phyloP scores from a whole-genome alignment of 2,113 vertebrate genomes.

The Cyphomyrus plagiostoma region DNA sequence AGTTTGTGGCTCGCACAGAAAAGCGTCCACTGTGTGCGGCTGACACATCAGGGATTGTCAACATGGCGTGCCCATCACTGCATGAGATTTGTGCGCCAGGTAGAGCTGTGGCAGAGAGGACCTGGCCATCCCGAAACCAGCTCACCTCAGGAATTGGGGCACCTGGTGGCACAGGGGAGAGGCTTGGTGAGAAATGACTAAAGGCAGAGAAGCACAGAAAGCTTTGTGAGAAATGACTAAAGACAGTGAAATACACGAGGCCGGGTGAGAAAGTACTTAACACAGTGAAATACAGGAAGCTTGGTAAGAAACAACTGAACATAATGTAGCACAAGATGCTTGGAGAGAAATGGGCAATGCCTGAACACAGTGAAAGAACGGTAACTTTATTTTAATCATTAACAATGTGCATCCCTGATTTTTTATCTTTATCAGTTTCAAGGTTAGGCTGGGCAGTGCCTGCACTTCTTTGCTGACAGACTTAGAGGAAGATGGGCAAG shows the following conservation, averaged over 20 bases:
- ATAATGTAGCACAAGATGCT: neutral
- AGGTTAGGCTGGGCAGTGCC: neutral
- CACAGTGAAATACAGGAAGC: neutral
- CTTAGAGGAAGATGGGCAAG: neutral
- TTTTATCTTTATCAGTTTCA: neutral
- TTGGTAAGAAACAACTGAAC: neutral
- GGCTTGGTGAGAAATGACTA: neutral
- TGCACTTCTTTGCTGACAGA: neutral
- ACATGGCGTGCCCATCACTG: conserved; percentile 95
- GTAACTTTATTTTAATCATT: neutral
- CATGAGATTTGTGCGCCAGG: conserved; percentile 95
- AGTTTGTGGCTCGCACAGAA: conserved; percentile 91
- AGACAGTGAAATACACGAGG: neutral
- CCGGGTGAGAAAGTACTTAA: neutral
- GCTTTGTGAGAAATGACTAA: neutral
- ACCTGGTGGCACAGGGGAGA: conserved; percentile 56
- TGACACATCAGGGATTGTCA: conserved; percentile 85
- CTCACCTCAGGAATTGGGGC: conserved; percentile 98
- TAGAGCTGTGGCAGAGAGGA: conserved; percentile 82
- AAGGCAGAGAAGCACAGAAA: neutral
- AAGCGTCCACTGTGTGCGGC: conserved; percentile 86
- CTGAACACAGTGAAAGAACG: neutral
- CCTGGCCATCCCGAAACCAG: conserved; percentile 99
- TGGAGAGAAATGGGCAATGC: neutral
- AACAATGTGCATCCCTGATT: neutral